Conservation (phyloP, 2,888 invertebrate genomes). For the Clivina fossor region DNA sequence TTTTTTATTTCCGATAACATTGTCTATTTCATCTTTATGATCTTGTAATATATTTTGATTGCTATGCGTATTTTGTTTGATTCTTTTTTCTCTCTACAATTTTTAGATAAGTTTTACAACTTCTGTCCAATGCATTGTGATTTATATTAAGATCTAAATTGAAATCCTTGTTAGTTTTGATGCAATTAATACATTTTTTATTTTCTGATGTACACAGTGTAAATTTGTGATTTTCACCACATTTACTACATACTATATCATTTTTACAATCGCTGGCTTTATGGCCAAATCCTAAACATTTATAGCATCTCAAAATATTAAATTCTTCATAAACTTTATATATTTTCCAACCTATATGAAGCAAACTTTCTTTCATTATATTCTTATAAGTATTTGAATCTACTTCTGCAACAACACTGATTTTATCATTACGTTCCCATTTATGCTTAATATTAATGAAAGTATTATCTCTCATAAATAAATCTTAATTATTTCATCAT, state of each 20-base stretch:
- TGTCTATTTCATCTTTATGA: background rate
- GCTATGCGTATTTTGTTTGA: slow-evolving; percentile 4
- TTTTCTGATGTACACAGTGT: background rate
- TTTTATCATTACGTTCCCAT: background rate
- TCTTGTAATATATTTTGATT: background rate
- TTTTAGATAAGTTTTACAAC: background rate
- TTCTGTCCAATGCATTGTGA: slow-evolving; percentile 1
- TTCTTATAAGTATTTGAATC: background rate
- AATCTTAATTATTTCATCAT: background rate
- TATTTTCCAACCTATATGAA: slow-evolving; percentile 8
- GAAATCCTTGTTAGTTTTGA: slow-evolving; percentile 3
- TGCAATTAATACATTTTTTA: background rate
- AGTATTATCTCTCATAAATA: too few relatives aligned
- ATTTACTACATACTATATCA: slow-evolving; percentile 8
- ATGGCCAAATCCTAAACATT: slow-evolving; percentile 12
- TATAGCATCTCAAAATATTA: slow-evolving; percentile 4
- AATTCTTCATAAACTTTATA: slow-evolving; percentile 6
- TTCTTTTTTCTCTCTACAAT: background rate
- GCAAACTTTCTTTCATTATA: background rate
- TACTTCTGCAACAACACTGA: slow-evolving; percentile 2
- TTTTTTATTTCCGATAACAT: background rate
- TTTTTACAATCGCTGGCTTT: background rate
- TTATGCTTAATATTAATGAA: background rate
- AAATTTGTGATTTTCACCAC: slow-evolving; percentile 15
- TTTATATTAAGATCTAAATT: slow-evolving; percentile 3